Evolutionary conservation across 2,888 invertebrate genomes (phyloP), one percentile per base, ranked within the genome.

Genomic region (Hyposoter dolosus): DNA sequence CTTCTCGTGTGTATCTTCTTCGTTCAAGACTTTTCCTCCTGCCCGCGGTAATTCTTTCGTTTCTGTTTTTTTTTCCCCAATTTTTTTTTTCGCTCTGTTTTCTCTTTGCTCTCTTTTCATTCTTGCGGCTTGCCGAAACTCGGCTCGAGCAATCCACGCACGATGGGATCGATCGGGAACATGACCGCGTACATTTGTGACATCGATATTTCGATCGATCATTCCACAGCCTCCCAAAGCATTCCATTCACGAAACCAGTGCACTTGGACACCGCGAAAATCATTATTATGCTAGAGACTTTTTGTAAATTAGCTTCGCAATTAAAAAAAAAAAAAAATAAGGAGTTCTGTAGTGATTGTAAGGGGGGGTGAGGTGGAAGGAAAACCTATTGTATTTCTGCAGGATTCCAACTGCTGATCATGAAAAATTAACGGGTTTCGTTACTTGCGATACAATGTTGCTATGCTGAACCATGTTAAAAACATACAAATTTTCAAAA

Each of bases 121-220:
- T 76, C 47, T 32, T 47, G 76, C 5, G 65, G 65, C 76, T 50
- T 7, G 23, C 69, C 71, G 35, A 81, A 84, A 84, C 50, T 76
- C 32, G 76, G 80, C 76, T 68, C 78, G 28, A 43, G 9, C 53
- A 23, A 78, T 23, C 43, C 15, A 78, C 68, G 35, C 71, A 28
- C 63, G 71, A 50, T 28, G 47, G 71, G 69, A 77, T 82, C 82
- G 71, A 82, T 77, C 82, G 77, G 40, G 65, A 71, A 66, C 68
- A 60, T 45, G 53, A 69, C 60, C 56, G 50, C 79, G 40, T 32
- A 19, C 47, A 12, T 4, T 68, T 12, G 35, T 40, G 10, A 43
- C 65, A 80, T 65, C 80, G 65, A 56, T 80, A 71, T 79, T 35
- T 76, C 60, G 74, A 84, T 63, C 53, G 69, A 43, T 71, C 69